phyloP scores from a whole-genome alignment of 2,888 invertebrate species.

The Zhuqinia jingwanae region DNA sequence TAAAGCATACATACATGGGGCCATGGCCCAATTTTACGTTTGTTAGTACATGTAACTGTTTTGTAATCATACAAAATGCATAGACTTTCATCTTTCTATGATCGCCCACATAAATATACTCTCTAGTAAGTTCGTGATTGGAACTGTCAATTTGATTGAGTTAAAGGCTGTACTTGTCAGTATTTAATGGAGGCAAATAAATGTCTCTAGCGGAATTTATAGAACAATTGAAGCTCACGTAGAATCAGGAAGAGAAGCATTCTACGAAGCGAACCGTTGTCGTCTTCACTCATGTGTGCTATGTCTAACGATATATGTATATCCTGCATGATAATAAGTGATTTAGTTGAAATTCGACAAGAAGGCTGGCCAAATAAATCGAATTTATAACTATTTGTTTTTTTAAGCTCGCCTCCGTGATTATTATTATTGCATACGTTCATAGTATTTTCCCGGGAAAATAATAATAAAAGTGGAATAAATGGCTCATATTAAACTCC shows the following conservation, averaged over 20 bases:
- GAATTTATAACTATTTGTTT: neutral
- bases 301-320: too few species aligned
- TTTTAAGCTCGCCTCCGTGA: neutral
- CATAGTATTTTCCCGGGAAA: neutral
- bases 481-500: too few species aligned
- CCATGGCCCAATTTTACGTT: neutral
- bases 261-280: neutral
- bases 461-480: too few species aligned
- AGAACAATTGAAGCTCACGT: neutral
- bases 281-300: too few species aligned
- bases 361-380: neutral
- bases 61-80: slow-evolving; percentile 13
- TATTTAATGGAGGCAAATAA: neutral
- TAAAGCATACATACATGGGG: neutral
- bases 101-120: neutral
- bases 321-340: neutral
- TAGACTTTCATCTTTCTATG: neutral
- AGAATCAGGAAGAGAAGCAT: neutral
- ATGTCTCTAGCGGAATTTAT: slow-evolving; percentile 1
- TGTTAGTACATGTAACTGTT: neutral
- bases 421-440: neutral
- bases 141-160: neutral
- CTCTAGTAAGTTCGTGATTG: neutral
- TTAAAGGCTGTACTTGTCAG: neutral
- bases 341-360: neutral